Evolutionary conservation across 2,888 invertebrate species (phyloP), one percentile per base, ranked within the genome.

Genomic region (Cataglyphis cursor): DNA sequence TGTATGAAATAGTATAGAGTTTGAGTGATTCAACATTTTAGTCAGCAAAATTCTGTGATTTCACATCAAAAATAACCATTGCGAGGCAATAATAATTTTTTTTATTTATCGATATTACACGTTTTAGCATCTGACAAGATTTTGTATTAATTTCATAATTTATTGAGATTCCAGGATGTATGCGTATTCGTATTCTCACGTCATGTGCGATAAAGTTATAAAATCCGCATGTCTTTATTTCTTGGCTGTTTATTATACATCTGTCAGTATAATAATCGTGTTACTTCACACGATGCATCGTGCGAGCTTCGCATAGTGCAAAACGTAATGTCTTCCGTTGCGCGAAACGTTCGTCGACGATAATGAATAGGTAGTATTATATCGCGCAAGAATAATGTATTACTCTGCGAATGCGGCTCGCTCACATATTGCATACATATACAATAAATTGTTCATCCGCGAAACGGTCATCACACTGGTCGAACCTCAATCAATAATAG

Each of bases 321-420:
- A 83, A 9, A 81, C 74, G 41, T 68, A 57, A 76, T 57, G 51
- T 72, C 80, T 72, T 72, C 21, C 70, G 66, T 28, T 48, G 59
- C 73, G 73, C 24, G 72, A 81, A 73, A 81, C 28, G 54, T 35
- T 18, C 44, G 41, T 21, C 18, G 73, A 83, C 74, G 51, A 83
- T 81, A 81, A 83, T 73, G 83, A 81, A 83, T 59, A 81, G 74
- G 54, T 35, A 48, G 8, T 44, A n/a, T 15, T 15, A 9, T 51
- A 66, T 70, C 65, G n/a, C 65, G 62, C 57, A 73, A 65, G 59
- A 81, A 83, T 83, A 83, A 83, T 65, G 51, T 66, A 66, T 81
- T 59, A 51, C 35, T 28, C 54, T 12, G 38, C 38, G 54, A 76
- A 28, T 54, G 54, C 9, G 65, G 24, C 24, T 35, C 51, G 24